Evolutionary conservation across 2,888 invertebrate genomes (phyloP).

Genomic region (Scaptomyza flava): DNA sequence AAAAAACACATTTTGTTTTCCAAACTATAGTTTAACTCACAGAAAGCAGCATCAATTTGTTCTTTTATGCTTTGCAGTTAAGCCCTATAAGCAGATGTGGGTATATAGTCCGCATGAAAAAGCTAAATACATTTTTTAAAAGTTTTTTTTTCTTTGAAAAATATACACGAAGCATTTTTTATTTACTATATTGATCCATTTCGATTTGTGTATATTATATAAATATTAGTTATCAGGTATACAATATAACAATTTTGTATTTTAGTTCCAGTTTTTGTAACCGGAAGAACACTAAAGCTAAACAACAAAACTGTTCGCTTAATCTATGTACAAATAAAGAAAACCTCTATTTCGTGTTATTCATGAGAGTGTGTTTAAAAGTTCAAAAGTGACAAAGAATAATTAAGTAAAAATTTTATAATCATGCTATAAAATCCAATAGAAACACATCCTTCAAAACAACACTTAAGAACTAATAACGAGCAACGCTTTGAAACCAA

Average conservation of each 20-base stretch:
- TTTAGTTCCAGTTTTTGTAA: conserved; percentile 48
- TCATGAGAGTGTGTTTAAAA: conserved; percentile 11
- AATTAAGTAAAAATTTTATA: conserved; percentile 27
- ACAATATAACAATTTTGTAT: conserved; percentile 37
- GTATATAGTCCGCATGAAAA: too few species aligned
- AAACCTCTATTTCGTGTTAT: conserved; percentile 8
- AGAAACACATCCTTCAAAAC: conserved; percentile 47
- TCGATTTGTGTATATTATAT: conserved; percentile 33
- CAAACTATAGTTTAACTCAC: too few species aligned
- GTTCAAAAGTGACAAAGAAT: conserved; percentile 35
- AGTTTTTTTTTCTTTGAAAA: conserved; percentile 26
- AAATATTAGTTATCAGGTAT: conserved; percentile 22
- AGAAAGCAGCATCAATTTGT: too few species aligned
- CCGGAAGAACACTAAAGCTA: conserved; percentile 51
- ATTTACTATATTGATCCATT: conserved; percentile 37
- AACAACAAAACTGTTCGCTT: conserved; percentile 43
- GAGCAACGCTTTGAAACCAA: conserved; percentile 48
- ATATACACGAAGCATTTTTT: conserved; percentile 35
- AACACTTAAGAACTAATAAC: conserved; percentile 64
- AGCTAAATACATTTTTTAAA: too few species aligned
- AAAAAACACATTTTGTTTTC: too few species aligned
- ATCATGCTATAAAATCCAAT: conserved; percentile 19
- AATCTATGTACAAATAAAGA: conserved; percentile 29
- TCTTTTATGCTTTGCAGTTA: too few species aligned
- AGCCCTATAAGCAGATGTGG: too few species aligned